Conservation (phyloP, 1,140 invertebrate genomes). For the Cotesia chilonis region DNA sequence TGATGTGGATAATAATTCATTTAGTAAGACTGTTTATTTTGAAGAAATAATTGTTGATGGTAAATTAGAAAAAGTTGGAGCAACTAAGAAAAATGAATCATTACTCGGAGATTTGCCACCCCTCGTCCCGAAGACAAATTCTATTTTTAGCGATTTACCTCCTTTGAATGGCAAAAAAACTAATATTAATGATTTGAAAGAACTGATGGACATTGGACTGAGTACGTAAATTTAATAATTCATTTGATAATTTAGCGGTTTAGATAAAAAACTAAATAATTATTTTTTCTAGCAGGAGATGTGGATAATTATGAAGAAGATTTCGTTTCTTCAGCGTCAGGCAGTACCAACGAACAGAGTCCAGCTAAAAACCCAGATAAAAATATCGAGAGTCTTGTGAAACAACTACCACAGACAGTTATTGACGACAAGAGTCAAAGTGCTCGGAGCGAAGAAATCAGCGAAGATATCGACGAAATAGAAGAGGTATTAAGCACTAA, state of each 20-base stretch:
- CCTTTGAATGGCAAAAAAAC: conserved; percentile 61
- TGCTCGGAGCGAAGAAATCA: conserved; percentile 56
- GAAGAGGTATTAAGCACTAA: conserved; percentile 58
- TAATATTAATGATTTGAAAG: conserved; percentile 64
- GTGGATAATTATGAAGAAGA: conserved; percentile 64
- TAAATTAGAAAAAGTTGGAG: conserved; percentile 56
- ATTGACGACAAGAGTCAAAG: conserved; percentile 52
- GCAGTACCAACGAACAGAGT: conserved; percentile 60
- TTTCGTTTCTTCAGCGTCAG: conserved; percentile 61
- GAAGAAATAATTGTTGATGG: conserved; percentile 62
- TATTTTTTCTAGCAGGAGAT: conserved; percentile 49
- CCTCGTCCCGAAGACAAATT: conserved; percentile 56
- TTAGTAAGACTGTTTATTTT: conserved; percentile 59
- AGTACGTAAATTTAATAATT: conserved; percentile 49
- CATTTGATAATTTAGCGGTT: conserved; percentile 24
- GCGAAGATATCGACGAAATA: conserved; percentile 59
- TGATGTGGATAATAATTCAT: conserved; percentile 47
- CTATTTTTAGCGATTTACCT: conserved; percentile 59
- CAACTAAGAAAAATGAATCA: conserved; percentile 51
- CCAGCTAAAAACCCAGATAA: conserved; percentile 55
- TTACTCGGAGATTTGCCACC: conserved; percentile 58
- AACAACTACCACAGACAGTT: conserved; percentile 41
- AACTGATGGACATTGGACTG: conserved; percentile 60
- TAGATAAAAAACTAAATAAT: conserved; percentile 15
- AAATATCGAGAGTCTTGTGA: conserved; percentile 44